Base-by-base conservation (phyloP, 2,113 vertebrate species). In the Gavialis gangeticus region DNA sequence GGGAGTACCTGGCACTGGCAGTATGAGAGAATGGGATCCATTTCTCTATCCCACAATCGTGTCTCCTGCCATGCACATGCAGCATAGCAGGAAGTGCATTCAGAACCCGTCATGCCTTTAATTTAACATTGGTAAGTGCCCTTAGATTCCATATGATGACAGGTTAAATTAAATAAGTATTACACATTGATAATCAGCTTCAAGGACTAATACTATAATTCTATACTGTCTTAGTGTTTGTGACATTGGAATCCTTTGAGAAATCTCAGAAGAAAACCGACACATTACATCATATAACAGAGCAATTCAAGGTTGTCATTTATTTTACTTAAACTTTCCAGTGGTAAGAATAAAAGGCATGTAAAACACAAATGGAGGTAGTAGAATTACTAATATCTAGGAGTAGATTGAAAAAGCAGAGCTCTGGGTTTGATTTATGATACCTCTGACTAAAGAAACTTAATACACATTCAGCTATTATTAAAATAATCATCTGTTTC, bases 151-250 rank as follows among this genome's bases (percentile, higher is more conserved):
- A 89, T 0, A 55, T 90, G 57, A 96, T 79, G 46, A 28, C 79
- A 92, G 73, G 95, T 91, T 93, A 94, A 96, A 89, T 59, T 30
- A 96, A 97, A 94, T 94, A 82, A 94, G 76, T 2, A 0, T 87
- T 92, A 25, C 56, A 64, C 57, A 88, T 95, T 96, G 75, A 95
- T 96, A 96, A 97, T 93, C 83, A 91, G 88, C 79, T 91, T 93
- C 87, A 89, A 92, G 82, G 91, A 84, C 79, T 95, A 94, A 93
- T 89, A 88, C 82, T 91, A 83, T 94, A 89, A 90, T 82, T 91
- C 84, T 94, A 95, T 46, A 59, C 46, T 28, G 95, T 85, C 82
- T 82, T 87, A 27, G 56, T 87, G 60, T 86, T 75, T 91, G 30
- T 90, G 86, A 84, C 89, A 91, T 3, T 58, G 59, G 58, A 91